Evolutionary conservation across 2,797 vertebrate genomes (phyloP).

Genomic region (Sebastes vulpes): DNA sequence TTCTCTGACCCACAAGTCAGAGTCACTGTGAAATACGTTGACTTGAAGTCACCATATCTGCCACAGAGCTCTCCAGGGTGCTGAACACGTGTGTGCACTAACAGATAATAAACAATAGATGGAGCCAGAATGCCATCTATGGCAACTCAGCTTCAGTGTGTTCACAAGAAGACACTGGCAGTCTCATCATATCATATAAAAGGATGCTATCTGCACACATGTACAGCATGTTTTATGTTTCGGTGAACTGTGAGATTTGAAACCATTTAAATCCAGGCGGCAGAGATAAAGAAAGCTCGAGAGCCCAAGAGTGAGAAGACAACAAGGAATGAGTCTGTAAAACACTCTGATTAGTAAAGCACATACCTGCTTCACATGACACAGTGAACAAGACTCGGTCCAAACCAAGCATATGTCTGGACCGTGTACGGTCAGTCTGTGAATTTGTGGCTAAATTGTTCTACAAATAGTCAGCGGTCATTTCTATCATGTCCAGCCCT

Average conservation of each 20-base stretch:
- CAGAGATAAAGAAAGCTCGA: background rate
- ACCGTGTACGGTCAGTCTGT: no score
- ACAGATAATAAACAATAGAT: conserved; percentile 21
- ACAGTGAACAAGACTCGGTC: background rate
- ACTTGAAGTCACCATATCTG: background rate
- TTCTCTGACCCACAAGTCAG: background rate
- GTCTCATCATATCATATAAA: background rate
- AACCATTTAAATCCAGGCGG: background rate
- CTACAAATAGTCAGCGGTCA: no score
- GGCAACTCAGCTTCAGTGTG: background rate
- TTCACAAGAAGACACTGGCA: background rate
- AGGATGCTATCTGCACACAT: background rate
- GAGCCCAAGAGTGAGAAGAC: background rate
- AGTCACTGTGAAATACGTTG: background rate
- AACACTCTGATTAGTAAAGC: background rate
- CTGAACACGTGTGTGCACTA: background rate
- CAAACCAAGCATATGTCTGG: no score
- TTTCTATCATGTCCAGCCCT: no score
- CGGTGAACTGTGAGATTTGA: background rate
- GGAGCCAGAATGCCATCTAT: background rate
- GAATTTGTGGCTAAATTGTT: no score
- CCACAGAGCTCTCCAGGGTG: background rate
- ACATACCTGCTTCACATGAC: background rate
- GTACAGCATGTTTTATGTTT: background rate
- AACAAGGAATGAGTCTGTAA: background rate